These are phyloP conservation scores for Cremastinae sp. DNA, from an alignment of 2,888 invertebrate genomes.

Conservation along the genomic window DNA sequence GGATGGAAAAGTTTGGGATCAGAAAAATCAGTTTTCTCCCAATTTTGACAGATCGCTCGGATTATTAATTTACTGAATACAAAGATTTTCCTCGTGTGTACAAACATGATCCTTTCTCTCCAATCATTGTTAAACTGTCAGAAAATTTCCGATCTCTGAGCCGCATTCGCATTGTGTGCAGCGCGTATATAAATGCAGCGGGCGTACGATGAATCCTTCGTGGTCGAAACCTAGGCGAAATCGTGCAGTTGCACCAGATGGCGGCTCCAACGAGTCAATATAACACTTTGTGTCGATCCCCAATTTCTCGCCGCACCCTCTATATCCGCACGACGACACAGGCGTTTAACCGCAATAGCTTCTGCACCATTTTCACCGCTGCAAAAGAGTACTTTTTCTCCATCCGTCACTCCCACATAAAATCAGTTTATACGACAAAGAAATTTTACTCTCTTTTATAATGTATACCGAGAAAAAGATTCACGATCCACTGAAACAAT, in stretches of 20 bases:
- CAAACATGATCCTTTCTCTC: slow-evolving; percentile 16
- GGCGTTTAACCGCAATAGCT: slow-evolving; percentile 51
- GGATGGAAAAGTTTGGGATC: slow-evolving; percentile 1
- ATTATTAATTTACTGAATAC: slow-evolving; percentile 78
- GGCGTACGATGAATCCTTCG: slow-evolving; percentile 51
- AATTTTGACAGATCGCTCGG: slow-evolving; percentile 71
- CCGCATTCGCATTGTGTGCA: background rate
- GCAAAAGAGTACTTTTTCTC: slow-evolving; percentile 34
- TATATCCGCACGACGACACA: slow-evolving; percentile 19
- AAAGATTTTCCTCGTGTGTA: slow-evolving; percentile 55
- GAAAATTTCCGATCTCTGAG: slow-evolving; percentile 25
- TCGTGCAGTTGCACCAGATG: slow-evolving; percentile 72
- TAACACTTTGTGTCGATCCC: slow-evolving; percentile 69
- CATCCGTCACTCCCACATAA: slow-evolving; percentile 9
- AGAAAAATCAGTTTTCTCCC: slow-evolving; percentile 74
- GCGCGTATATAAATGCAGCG: background rate
- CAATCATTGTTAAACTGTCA: slow-evolving; percentile 49
- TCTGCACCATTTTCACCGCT: slow-evolving; percentile 32
- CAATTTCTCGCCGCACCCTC: slow-evolving; percentile 62
- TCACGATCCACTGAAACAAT: too few relatives aligned
- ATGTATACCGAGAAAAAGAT: background rate
- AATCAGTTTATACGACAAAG: slow-evolving; percentile 7
- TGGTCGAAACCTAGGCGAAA: slow-evolving; percentile 32
- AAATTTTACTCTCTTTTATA: background rate
- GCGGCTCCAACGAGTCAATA: slow-evolving; percentile 76